phyloP scores from a whole-genome alignment of 92 coral and sea anemone species.

The Porites divaricata region DNA sequence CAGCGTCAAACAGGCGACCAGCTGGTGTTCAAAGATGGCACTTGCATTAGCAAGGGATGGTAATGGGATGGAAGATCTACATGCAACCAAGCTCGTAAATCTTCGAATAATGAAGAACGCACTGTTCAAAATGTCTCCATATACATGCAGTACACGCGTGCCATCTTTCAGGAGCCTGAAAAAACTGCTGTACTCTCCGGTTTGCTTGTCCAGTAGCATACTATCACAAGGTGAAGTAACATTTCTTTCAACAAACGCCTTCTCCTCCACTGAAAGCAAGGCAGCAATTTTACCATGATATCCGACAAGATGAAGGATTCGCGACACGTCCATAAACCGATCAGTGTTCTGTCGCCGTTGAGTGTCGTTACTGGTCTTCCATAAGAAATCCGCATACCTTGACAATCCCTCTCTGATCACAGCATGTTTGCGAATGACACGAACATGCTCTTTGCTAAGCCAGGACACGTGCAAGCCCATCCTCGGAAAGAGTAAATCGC shows the following conservation, averaged over 20 bases:
- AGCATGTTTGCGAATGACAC: conserved; percentile 45
- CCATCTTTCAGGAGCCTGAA: conserved; percentile 66
- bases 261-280: conserved; percentile 69
- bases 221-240: conserved; percentile 36
- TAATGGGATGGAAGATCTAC: conserved; percentile 47
- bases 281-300: conserved; percentile 40
- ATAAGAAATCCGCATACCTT: conserved; percentile 55
- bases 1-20: conserved; percentile 74
- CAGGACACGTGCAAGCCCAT: conserved; percentile 56
- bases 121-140: conserved; percentile 63
- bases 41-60: conserved; percentile 82
- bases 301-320: conserved; percentile 68
- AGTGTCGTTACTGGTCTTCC: conserved; percentile 45
- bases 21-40: conserved; percentile 79
- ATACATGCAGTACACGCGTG: conserved; percentile 35
- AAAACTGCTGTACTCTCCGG: conserved; percentile 37
- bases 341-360: conserved; percentile 67
- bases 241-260: conserved; percentile 33
- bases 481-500: conserved; percentile 66
- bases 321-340: conserved; percentile 58
- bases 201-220: conserved; percentile 52
- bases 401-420: conserved; percentile 52
- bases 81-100: conserved; percentile 59
- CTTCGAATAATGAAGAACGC: conserved; percentile 45
- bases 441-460: conserved; percentile 43